These are phyloP conservation scores for Hemiscyllium ocellatum DNA, from an alignment of 2,113 vertebrate species.

Conservation along the genomic window DNA sequence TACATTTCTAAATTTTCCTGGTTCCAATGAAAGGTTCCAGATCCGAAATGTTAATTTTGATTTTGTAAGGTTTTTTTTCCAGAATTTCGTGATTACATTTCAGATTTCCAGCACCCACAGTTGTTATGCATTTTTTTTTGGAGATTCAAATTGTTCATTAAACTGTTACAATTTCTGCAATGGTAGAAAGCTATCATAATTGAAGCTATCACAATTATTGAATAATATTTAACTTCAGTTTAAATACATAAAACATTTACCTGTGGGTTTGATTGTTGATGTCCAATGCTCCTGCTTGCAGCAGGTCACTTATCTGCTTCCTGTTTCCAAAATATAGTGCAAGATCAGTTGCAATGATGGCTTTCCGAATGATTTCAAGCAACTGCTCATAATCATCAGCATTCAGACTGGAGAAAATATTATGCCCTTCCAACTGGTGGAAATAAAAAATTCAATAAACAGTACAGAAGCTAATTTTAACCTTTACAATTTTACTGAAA, in stretches of 20 bases:
- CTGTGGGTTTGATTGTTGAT: slow-evolving; percentile 87
- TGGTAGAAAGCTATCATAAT: neutral
- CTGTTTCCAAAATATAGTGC: slow-evolving; percentile 95
- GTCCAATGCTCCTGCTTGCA: slow-evolving; percentile 68
- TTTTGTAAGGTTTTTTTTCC: neutral
- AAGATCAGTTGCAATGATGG: slow-evolving; percentile 96
- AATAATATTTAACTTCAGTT: neutral
- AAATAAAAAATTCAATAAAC: slow-evolving; percentile 73
- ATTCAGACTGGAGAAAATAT: slow-evolving; percentile 97
- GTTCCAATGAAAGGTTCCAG: neutral
- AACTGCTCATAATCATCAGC: slow-evolving; percentile 96
- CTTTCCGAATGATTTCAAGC: slow-evolving; percentile 96
- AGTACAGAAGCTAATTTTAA: slow-evolving; percentile 34
- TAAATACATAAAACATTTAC: slow-evolving; percentile 50
- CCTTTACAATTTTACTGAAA: neutral
- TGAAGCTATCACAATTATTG: neutral
- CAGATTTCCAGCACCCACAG: neutral
- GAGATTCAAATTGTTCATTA: neutral
- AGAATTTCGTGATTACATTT: neutral
- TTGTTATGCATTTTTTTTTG: neutral
- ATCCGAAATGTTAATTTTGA: neutral
- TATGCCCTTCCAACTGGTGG: slow-evolving; percentile 98
- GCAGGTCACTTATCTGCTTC: slow-evolving; percentile 84
- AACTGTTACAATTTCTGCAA: neutral
- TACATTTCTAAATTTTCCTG: neutral